Percentiles rank a stretch among this genome's conserved stretches.
phyloP scores from a whole-genome alignment of 1,140 invertebrate species.

The Artemia franciscana region DNA sequence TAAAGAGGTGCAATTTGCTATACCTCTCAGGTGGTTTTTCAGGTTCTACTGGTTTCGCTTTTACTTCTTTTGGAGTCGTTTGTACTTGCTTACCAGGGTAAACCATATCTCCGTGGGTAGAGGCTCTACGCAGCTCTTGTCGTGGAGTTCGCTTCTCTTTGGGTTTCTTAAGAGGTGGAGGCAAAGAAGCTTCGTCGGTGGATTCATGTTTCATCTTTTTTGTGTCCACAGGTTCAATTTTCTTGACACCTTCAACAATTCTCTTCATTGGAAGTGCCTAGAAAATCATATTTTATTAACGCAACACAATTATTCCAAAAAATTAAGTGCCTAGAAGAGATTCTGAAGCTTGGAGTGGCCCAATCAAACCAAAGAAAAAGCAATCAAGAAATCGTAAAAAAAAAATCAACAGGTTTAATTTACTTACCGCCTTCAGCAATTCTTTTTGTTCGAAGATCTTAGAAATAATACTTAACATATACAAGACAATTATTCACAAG shows the following conservation, averaged over 20 bases:
- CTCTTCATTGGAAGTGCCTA: constrained; percentile 17
- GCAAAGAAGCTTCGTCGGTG: not conserved
- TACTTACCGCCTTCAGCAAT: constrained; percentile 23
- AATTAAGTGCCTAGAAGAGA: too few species aligned
- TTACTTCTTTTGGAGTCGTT: constrained; percentile 3
- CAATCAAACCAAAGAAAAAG: too few species aligned
- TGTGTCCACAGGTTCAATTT: constrained; percentile 19
- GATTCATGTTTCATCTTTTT: constrained; percentile 11
- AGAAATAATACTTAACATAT: too few species aligned
- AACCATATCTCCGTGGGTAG: not conserved
- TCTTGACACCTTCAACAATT: constrained; percentile 21
- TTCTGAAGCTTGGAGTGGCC: too few species aligned
- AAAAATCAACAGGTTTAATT: constrained; percentile 18
- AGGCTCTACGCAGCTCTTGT: not conserved
- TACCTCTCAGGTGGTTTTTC: constrained; percentile 18
- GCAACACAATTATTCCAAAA: too few species aligned
- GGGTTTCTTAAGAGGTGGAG: not conserved
- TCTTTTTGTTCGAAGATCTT: constrained; percentile 17
- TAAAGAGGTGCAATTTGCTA: constrained; percentile 59
- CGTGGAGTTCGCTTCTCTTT: constrained; percentile 2
- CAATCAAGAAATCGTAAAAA: too few species aligned
- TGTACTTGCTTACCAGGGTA: not conserved
- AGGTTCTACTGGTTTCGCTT: not conserved
- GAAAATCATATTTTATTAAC: too few species aligned
- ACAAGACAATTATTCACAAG: too few species aligned